Evolutionary conservation across 1,140 invertebrate genomes (phyloP), one percentile per base, ranked within the genome.

Genomic region (Helicoverpa zea): DNA sequence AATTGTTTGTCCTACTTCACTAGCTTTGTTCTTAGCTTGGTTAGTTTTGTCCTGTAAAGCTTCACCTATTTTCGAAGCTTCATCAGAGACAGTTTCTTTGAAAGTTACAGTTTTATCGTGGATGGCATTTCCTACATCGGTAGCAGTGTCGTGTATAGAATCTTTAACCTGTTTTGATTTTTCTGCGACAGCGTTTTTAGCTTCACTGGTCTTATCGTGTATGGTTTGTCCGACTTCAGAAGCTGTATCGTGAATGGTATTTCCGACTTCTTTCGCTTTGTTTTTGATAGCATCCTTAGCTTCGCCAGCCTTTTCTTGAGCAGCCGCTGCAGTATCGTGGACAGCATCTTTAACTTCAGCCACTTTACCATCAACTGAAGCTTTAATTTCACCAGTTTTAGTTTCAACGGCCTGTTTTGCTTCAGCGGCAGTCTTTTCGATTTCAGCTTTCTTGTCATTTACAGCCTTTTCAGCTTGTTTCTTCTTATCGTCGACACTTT

Each of bases 401-500:
- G 81, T 16, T 64, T 82, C 58, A 43, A 84, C 56, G 13, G 47
- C 56, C 29, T 84, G 47, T 52, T 87, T 77, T 0, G 74, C 76
- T 68, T 87, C 80, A 12, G 77, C 72, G 11, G 70, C 23, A 18
- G 86, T 75, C 43, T 87, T 82, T 58, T 87, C 82, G 47, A 80
- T 72, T 70, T 88, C 82, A 30, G 86, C 70, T 54, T 84, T 79
- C 43, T 82, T 86, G 76, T 85, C 74, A 11, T 84, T 52, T n/a
- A 82, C 79, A 59, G 83, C 80, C 54, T 86, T 82, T 61, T 83
- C 77, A 11, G 80, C 47, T 78, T 83, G 51, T 43, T 75, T 66
- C 11, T 79, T 56, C 80, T 82, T 89, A 0, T 86, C 78, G 16
- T 81, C 79, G 14, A 83, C 52, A 63, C 63, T 86, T 77, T 92